These are phyloP conservation scores for Ormyrus rosae DNA, from an alignment of 2,888 invertebrate genomes.

Conservation along the genomic window DNA sequence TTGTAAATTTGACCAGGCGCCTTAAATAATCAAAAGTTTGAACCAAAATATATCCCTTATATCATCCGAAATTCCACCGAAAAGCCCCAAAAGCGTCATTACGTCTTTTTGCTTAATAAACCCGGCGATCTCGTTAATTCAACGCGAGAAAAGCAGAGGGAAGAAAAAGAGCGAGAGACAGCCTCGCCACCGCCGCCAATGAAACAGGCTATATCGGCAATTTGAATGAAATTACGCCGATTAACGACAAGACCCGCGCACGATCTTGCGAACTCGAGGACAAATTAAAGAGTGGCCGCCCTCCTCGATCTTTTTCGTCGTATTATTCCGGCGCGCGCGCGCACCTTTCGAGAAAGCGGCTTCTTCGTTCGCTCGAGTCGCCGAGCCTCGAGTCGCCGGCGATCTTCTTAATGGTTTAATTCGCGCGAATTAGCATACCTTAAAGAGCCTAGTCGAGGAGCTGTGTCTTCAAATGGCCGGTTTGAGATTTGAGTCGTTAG, in stretches of 20 bases:
- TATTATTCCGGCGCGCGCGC: neutral
- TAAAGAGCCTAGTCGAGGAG: constrained; percentile 61
- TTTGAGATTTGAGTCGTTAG: too few relatives aligned
- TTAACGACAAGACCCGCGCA: constrained; percentile 52
- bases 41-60: too few relatives aligned
- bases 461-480: neutral
- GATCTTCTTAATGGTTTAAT: constrained; percentile 68
- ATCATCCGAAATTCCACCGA: too few relatives aligned
- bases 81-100: too few relatives aligned
- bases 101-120: too few relatives aligned
- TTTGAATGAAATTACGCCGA: constrained; percentile 57
- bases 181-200: constrained; percentile 9
- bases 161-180: neutral
- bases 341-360: neutral
- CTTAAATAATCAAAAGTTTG: too few relatives aligned
- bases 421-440: constrained; percentile 68
- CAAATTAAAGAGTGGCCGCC: constrained; percentile 53
- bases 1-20: too few relatives aligned
- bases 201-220: constrained; percentile 42
- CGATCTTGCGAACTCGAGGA: constrained; percentile 46
- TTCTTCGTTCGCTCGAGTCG: too few relatives aligned
- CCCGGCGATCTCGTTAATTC: too few relatives aligned
- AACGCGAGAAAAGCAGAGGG: neutral
- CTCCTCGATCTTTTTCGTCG: constrained; percentile 1
- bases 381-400: constrained; percentile 39